Conservation (phyloP, 2,113 vertebrate genomes). For the Natator depressus region DNA sequence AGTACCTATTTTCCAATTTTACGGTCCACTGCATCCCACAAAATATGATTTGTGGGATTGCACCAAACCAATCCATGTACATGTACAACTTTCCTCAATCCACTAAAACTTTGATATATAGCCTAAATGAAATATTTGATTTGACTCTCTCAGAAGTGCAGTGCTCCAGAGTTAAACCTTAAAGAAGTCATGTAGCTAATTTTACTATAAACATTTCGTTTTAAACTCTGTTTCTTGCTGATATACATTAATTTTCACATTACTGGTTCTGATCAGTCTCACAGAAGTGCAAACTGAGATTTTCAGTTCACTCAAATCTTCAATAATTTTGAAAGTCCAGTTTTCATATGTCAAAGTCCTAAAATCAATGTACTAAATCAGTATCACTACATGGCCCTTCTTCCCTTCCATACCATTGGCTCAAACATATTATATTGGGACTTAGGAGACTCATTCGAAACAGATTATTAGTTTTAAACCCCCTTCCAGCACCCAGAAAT, state of each 20-base stretch:
- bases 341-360: neutral
- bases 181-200: neutral
- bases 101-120: neutral
- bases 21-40: neutral
- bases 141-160: neutral
- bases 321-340: neutral
- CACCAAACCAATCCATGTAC: neutral
- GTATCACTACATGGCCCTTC: neutral
- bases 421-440: neutral
- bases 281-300: neutral
- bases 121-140: slow-evolving; percentile 1
- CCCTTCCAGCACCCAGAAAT: neutral
- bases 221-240: neutral
- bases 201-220: neutral
- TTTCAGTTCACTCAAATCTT: neutral
- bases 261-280: neutral
- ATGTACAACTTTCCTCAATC: neutral
- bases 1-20: slow-evolving; percentile 67
- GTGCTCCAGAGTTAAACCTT: neutral
- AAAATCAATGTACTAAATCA: neutral
- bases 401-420: rapidly evolving
- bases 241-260: neutral
- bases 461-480: neutral
- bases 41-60: slow-evolving; percentile 35
- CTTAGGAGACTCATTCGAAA: neutral